Base-by-base conservation (phyloP, 2,113 vertebrate genomes). In the Sinocyclocheilus rhinocerous region DNA sequence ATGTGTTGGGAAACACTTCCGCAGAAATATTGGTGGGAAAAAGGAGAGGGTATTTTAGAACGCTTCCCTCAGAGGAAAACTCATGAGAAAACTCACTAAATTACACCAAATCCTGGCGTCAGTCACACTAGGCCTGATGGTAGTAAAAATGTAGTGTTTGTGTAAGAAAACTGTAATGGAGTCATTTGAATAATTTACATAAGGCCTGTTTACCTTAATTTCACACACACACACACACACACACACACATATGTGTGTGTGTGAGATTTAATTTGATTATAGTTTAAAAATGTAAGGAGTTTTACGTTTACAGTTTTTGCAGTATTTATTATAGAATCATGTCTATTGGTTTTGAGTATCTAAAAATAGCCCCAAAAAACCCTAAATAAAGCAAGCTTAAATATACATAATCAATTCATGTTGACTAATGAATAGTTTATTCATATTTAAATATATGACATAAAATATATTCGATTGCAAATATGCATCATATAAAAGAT, bases 11-110 rank as follows among this genome's bases (percentile, higher is more conserved):
- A 69, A 79, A 77, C 26, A 13, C 86, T 80, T 78, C 22, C 7
- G n/a, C 72, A 82, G 76, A 76, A 84, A 86, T 76, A 85, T 48
- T 65, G 57, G 36, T n/a, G 63, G 45, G 77, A 48, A 82, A 81
- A 69, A 42, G 29, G 63, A 82, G 80, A 48, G 20, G 80, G 80
- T 52, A 52, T 82, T 82, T 67, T 65, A 65, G 63, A 69, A 69
- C 18, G 42, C 61, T 69, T 69, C 13, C 42, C 63, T 52, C 63
- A 7, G 18, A 82, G 80, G 61, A 33, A 70, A 82, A 52, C 5
- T 52, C 61, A 69, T 50, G 79, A 67, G 79, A 33, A 33, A 33
- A 33, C 42, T 5, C 24, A 82, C 39, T 82, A 45, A 69, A 45
- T 81, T 81, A 50, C 69, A 82, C n/a, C 16, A 16, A 67, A 69